phyloP scores from a whole-genome alignment of 1,140 invertebrate genomes.

The Micrasema minimum region DNA sequence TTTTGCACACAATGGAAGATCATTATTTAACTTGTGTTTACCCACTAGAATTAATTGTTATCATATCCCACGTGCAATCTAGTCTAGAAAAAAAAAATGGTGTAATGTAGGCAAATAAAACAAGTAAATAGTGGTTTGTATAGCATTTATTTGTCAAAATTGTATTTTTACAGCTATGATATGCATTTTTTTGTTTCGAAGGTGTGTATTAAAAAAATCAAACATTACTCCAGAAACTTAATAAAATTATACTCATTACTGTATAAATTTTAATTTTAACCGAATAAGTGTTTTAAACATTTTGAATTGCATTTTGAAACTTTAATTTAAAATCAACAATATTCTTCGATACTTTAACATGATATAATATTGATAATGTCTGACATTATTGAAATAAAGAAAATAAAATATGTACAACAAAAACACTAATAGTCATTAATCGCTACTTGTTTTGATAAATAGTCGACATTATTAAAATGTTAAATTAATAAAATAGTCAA shows the following conservation, averaged over 20 bases:
- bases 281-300: too few species aligned
- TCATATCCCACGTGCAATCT: too few species aligned
- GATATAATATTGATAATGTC: conserved; percentile 7
- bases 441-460: conserved; percentile 23
- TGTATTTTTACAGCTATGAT: conserved; percentile 85
- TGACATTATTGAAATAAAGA: not conserved
- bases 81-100: too few species aligned
- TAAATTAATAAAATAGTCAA: conserved; percentile 24
- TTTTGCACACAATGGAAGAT: too few species aligned
- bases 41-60: too few species aligned
- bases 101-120: too few species aligned
- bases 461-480: conserved; percentile 20
- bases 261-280: too few species aligned
- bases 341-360: conserved; percentile 15
- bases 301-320: too few species aligned
- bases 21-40: too few species aligned
- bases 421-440: conserved; percentile 24
- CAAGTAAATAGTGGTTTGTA: conserved; percentile 66
- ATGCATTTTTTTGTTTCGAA: conserved; percentile 84
- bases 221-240: conserved; percentile 16
- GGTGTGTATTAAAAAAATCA: conserved; percentile 58
- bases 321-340: too few species aligned
- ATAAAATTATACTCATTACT: not conserved
- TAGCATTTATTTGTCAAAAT: conserved; percentile 77
- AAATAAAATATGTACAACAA: conserved; percentile 9